Evolutionary conservation across 1,140 invertebrate genomes (phyloP), one percentile per base, ranked within the genome.

Genomic region (Helicoverpa zea): DNA sequence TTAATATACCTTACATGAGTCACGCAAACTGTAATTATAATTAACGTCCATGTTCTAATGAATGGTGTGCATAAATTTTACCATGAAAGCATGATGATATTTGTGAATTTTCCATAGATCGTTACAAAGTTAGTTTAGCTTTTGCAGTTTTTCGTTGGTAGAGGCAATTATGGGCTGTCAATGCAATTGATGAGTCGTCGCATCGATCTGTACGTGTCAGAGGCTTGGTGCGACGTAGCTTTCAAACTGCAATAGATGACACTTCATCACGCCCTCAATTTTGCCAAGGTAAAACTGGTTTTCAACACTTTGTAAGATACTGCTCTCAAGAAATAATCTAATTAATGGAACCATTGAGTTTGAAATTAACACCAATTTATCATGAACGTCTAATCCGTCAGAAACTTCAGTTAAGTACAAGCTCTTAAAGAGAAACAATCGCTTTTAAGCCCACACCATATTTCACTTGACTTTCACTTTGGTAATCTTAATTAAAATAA

Each of bases 11-110:
- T 11, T 64, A 77, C 23, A 66, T 49, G 61, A 64, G 75, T 75
- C 75, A 77, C 75, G 75, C 75, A 66, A 77, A 66, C 75, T 66
- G 49, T 77, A 77, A 77, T 77, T 77, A 77, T 77, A 77, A 76
- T 77, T 77, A 77, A 35, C 75, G 59, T 77, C 61, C 75, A 64
- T 56, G 51, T 66, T 77, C 23, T 56, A 66, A 64, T 77, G 61
- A 77, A 77, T 64, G 47, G 61, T 66, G 35, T 72, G 68, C 49
- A 72, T 51, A 29, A 51, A 64, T 66, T 64, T 30, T 23, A 77
- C 61, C 43, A 54, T 77, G 54, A 77, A 77, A 76, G 43, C 47
- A 76, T 75, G n/a, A 63, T 76, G 73, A 47, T 63, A 29, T 35
- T 58, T 74, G 51, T 56, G 13, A 58, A 58, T 35, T 74, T 49